phyloP scores from a whole-genome alignment of 2,113 vertebrate genomes.

The Anhinga anhinga region DNA sequence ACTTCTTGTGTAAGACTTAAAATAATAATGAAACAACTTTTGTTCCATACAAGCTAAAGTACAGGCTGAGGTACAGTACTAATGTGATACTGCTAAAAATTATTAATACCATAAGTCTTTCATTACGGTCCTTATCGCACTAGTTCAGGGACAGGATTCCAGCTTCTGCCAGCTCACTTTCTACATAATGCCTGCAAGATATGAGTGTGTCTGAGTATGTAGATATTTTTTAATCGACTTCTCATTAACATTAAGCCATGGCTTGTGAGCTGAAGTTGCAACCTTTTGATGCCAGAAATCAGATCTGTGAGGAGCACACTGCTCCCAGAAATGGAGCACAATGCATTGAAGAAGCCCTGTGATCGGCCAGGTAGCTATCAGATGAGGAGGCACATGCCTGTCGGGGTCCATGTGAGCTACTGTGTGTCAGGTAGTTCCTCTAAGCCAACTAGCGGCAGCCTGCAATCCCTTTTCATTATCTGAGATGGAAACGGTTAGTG shows the following conservation, averaged over 20 bases:
- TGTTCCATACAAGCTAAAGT: background rate
- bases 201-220: constrained; percentile 30
- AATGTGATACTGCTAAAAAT: constrained; percentile 29
- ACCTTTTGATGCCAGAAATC: background rate
- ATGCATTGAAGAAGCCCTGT: background rate
- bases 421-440: background rate
- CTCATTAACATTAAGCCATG: background rate
- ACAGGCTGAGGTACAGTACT: background rate
- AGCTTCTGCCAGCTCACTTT: constrained; percentile 9
- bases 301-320: background rate
- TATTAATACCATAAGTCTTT: constrained; percentile 17
- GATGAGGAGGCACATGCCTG: background rate
- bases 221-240: constrained; percentile 37
- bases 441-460: background rate
- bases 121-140: constrained; percentile 28
- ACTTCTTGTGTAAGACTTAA: constrained; percentile 18
- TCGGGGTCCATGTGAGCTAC: background rate
- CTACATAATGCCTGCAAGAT: background rate
- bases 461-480: background rate
- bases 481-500: background rate
- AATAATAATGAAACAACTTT: constrained; percentile 20
- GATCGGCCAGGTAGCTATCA: background rate
- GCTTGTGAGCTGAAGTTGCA: background rate
- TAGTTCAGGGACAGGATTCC: constrained; percentile 15
- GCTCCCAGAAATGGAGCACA: background rate